These are phyloP conservation scores for Telmatherina bonti DNA, from an alignment of 2,797 vertebrate genomes.

Conservation along the genomic window DNA sequence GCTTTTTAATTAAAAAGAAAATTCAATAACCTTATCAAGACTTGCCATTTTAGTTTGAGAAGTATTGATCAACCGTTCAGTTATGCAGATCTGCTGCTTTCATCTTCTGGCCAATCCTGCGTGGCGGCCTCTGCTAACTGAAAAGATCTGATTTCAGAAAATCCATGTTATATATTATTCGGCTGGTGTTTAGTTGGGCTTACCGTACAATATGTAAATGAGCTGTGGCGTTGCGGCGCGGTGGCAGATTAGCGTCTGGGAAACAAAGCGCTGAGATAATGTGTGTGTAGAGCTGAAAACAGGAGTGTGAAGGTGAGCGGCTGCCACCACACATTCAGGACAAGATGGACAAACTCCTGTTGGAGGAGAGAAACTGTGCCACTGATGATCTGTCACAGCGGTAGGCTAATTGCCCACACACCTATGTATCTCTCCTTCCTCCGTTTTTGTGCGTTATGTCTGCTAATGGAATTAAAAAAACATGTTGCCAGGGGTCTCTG, in stretches of 20 bases:
- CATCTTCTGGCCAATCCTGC: slow-evolving; percentile 69
- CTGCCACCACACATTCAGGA: slow-evolving; percentile 40
- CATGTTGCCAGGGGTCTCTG: slow-evolving; percentile 80
- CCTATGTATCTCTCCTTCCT: slow-evolving; percentile 42
- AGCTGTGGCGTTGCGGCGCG: slow-evolving; percentile 9
- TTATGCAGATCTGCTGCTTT: slow-evolving; percentile 80
- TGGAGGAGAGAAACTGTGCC: slow-evolving; percentile 56
- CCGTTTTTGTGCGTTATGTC: slow-evolving; percentile 47
- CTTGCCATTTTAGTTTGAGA: slow-evolving; percentile 79
- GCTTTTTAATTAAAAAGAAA: slow-evolving; percentile 84
- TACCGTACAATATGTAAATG: slow-evolving; percentile 57
- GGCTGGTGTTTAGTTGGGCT: slow-evolving; percentile 55
- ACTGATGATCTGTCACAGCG: slow-evolving; percentile 74
- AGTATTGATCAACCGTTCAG: slow-evolving; percentile 73
- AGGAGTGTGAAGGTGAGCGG: slow-evolving; percentile 57
- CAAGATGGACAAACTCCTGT: slow-evolving; percentile 59
- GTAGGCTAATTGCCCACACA: slow-evolving; percentile 75
- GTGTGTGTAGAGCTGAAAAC: not conserved
- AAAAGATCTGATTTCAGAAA: slow-evolving; percentile 72
- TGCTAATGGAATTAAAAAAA: slow-evolving; percentile 81
- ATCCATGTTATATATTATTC: slow-evolving; percentile 72
- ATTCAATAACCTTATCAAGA: slow-evolving; percentile 83
- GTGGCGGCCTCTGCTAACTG: slow-evolving; percentile 64
- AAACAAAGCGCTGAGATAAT: not conserved
- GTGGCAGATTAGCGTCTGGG: slow-evolving; percentile 9